Base-by-base conservation (phyloP, 1,140 invertebrate genomes). In the Trachelipus rathkii region DNA sequence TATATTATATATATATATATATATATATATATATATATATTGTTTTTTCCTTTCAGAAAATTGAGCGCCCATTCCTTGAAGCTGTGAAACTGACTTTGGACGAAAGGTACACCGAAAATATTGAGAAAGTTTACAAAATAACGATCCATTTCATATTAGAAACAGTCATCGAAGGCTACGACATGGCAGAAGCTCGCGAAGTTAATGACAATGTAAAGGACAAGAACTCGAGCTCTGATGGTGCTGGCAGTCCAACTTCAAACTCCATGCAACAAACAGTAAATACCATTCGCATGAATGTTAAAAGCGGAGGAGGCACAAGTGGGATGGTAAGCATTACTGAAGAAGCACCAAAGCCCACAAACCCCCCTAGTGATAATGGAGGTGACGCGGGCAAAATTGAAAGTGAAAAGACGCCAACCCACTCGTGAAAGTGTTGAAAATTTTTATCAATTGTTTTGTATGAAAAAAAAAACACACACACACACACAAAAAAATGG, bases 121-220 rank as follows among this genome's bases (percentile, higher is more conserved):
- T 96, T 77, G 93, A 95, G 83, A 91, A 88, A 79, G 95, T 95
- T 81, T 96, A 96, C 87, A 92, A 93, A 86, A 89, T 94, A 79
- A 94, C 93, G 74, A 95, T 96, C 82, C 93, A 94, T 83, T 94
- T 95, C 83, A 93, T 96, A 79, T 89, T 96, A 83, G 90, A 94
- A 83, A 94, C 93, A 0, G 86, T 96, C 71, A 88, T 94, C 53
- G 90, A 92, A 78, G 93, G 93, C 44, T 96, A 89, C 85, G 90
- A 93, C 81, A 89, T 90, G 76, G 86, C 84, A 15, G 68, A 75
- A 46, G 74, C 72, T 11, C 70, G 72, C 33, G 76, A 81, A 66
- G 75, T 78, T 10, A 81, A 81, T 69, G 80, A 81, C 66, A 78
- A 78, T 44, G 75, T 77, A 13, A 78, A 78, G 75, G 72, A 78